These are phyloP conservation scores for Bergia sp. DNA, from an alignment of 92 coral and sea anemone genomes.

Conservation along the genomic window DNA sequence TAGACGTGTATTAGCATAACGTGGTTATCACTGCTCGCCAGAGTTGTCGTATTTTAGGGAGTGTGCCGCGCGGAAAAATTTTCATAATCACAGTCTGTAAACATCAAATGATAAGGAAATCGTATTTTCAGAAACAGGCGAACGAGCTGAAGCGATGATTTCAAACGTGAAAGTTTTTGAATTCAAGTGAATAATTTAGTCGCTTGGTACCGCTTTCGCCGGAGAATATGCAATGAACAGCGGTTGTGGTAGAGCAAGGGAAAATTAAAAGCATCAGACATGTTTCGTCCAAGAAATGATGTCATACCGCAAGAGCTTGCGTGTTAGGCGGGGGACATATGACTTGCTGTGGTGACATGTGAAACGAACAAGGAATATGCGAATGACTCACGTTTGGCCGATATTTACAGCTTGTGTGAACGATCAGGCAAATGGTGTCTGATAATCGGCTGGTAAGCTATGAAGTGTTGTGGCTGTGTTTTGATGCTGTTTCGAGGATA, in stretches of 20 bases:
- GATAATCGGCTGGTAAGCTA: constrained; percentile 31
- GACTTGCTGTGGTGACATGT: constrained; percentile 8
- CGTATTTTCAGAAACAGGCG: neutral
- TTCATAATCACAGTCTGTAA: neutral
- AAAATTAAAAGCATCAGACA: neutral
- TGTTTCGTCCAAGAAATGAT: constrained; percentile 20
- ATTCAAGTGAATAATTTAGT: constrained; percentile 15
- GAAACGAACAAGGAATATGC: constrained; percentile 7
- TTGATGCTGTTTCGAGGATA: neutral
- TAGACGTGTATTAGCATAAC: constrained; percentile 45
- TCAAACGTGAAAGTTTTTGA: neutral
- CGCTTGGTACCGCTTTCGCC: constrained; percentile 1
- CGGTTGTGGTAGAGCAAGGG: neutral
- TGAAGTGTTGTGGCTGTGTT: neutral
- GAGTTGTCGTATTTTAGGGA: constrained; percentile 36
- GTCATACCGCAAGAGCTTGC: constrained; percentile 23
- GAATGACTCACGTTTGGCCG: neutral
- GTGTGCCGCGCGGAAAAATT: constrained; percentile 5
- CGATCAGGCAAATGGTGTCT: constrained; percentile 5
- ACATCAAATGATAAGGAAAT: neutral
- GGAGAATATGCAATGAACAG: constrained; percentile 30
- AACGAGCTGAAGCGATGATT: neutral
- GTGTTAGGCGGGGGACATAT: constrained; percentile 27
- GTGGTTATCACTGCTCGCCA: constrained; percentile 28
- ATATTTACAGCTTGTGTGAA: constrained; percentile 28